phyloP scores from a whole-genome alignment of 2,797 vertebrate genomes.

The Buphagus erythrorhynchus region DNA sequence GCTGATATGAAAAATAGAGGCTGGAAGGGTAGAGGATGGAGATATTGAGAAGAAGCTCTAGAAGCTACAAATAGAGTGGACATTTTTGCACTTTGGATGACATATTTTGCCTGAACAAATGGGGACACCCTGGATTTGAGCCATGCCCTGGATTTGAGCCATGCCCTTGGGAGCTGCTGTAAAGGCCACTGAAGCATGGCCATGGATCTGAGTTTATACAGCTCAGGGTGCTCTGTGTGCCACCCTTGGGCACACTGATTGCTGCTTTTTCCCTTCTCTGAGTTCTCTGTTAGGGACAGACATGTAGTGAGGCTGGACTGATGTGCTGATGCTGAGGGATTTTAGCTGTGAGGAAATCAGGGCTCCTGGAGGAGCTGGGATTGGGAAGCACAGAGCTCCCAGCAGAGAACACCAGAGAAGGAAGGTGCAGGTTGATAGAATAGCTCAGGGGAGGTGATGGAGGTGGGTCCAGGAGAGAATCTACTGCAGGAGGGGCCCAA shows the following conservation, averaged over 20 bases:
- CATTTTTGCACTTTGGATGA: background rate
- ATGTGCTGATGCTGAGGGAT: background rate
- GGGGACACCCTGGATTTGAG: fast-evolving
- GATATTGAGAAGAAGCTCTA: background rate
- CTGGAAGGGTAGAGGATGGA: background rate
- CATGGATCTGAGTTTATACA: fast-evolving
- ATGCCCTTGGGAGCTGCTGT: background rate
- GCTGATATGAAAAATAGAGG: background rate
- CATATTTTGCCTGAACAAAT: background rate
- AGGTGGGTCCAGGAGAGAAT: background rate
- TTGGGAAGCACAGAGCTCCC: background rate
- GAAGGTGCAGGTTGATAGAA: background rate
- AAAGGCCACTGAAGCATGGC: background rate
- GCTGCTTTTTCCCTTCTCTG: background rate
- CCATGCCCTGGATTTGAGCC: background rate
- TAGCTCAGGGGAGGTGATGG: background rate
- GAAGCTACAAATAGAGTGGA: background rate
- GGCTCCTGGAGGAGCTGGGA: background rate
- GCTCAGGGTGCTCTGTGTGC: background rate
- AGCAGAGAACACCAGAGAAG: too few species aligned
- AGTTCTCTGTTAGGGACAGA: background rate
- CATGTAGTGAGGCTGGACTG: background rate
- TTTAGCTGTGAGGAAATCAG: background rate
- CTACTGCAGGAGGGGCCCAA: background rate
- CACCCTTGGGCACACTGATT: background rate